phyloP scores from a whole-genome alignment of 2,888 invertebrate genomes.

The Andrena bucephala region DNA sequence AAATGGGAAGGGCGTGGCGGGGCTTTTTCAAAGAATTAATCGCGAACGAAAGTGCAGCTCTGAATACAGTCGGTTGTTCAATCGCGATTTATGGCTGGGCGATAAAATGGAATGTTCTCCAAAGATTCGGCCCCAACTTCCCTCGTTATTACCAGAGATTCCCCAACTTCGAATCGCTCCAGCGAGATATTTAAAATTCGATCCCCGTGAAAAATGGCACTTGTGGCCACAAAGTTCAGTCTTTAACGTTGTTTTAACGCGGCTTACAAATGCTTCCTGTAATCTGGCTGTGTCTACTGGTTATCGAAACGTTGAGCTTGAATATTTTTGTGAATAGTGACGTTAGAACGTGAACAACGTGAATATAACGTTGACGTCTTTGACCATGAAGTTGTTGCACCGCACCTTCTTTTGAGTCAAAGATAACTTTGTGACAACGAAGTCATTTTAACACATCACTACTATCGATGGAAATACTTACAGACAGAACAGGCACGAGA shows the following conservation, averaged over 20 bases:
- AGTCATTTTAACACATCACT: too few relatives aligned
- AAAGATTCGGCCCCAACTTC: conserved; percentile 57
- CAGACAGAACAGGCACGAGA: too few relatives aligned
- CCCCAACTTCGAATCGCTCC: conserved; percentile 50
- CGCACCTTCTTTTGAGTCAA: too few relatives aligned
- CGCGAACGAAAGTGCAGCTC: neutral
- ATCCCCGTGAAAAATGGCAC: conserved; percentile 41
- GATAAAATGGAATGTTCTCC: conserved; percentile 25
- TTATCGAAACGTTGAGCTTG: neutral
- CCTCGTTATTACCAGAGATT: conserved; percentile 50
- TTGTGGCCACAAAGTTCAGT: conserved; percentile 26
- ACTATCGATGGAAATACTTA: too few relatives aligned
- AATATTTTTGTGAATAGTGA: neutral
- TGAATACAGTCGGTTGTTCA: conserved; percentile 12
- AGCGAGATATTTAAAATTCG: conserved; percentile 61
- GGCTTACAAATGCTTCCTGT: conserved; percentile 11
- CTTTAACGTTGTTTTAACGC: conserved; percentile 33
- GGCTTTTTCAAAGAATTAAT: neutral
- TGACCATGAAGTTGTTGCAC: too few relatives aligned
- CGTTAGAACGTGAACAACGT: too few relatives aligned
- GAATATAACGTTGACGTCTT: too few relatives aligned
- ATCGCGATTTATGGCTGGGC: conserved; percentile 44
- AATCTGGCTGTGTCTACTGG: too few relatives aligned
- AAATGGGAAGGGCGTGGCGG: neutral
- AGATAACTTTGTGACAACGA: too few relatives aligned